Evolutionary conservation across 2,888 invertebrate genomes (phyloP).

Genomic region (Tipula confusa): DNA sequence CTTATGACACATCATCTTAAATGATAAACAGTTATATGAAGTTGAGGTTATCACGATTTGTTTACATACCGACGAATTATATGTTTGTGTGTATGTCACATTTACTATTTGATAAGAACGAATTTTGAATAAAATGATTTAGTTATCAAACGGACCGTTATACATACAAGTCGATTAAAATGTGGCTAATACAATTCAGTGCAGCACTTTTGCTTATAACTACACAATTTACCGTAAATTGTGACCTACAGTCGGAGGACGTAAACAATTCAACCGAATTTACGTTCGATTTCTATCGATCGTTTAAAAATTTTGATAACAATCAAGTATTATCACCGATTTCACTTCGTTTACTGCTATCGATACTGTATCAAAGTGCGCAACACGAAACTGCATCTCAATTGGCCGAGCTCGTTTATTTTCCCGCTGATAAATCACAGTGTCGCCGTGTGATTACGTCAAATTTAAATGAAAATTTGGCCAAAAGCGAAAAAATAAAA

Average conservation of each 20-base stretch:
- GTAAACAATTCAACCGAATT: background rate
- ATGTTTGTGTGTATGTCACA: too few species aligned
- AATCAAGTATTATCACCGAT: background rate
- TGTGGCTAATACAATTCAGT: background rate
- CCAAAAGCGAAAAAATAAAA: background rate
- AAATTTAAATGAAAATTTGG: background rate
- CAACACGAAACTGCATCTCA: background rate
- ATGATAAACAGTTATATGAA: too few species aligned
- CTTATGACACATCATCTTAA: too few species aligned
- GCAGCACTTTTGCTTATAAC: background rate
- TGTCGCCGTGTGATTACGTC: too few species aligned
- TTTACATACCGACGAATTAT: too few species aligned
- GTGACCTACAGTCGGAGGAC: background rate
- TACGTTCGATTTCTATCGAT: background rate
- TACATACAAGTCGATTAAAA: background rate
- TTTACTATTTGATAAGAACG: too few species aligned
- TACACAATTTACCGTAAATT: background rate
- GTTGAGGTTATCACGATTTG: too few species aligned
- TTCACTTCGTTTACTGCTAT: background rate
- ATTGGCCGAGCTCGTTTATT: background rate
- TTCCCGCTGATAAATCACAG: background rate
- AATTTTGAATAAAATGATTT: background rate
- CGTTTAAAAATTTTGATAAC: background rate
- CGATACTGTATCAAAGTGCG: slow-evolving; percentile 6
- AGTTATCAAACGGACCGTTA: background rate